Base-by-base conservation (phyloP, 1,140 invertebrate species). In the Drosophila parvula region DNA sequence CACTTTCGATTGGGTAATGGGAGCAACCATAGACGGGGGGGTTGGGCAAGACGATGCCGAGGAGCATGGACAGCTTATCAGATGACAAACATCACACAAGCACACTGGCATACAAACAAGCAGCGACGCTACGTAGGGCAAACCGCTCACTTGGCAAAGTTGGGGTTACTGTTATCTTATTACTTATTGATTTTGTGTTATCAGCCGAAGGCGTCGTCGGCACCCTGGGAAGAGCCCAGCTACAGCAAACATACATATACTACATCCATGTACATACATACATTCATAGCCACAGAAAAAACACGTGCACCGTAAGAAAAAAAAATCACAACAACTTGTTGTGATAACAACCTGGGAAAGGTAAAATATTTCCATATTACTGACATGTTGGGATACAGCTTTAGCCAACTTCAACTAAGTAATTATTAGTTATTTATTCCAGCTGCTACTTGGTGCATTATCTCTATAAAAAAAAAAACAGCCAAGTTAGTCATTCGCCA, bases 151-250 rank as follows among this genome's bases (percentile, higher is more conserved):
- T 64, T 63, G 61, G 75, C 47, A 36, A 36, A 47, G 71, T 81
- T 81, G 74, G 79, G 79, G 81, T 79, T 82, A 82, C 79, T 34
- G 76, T 79, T 83, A 83, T 83, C 81, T 83, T 83, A 82, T 82
- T 83, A 76, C 80, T 83, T 82, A 83, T 83, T 83, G 81, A 83
- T 83, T 83, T 83, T 83, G 65, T 79, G 71, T 83, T 83, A 83
- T 83, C 79, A 79, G 65, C 58, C 48, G 44, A 55, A 63, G 78
- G 58, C 64, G 65, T 75, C 67, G 63, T 77, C 51, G 51, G 18
- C 51, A 38, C 18, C 51, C 16, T 14, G 50, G 50, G 32, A 22
- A 38, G 51, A 53, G 50, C 50, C 11, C 43, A 11, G 27, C 50
- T 22, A 36, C 6, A 30, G 62, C 79, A 75, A 56, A 70, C 74